These are phyloP conservation scores for Tethya wilhelma DNA, from an alignment of 37 sponge, comb jelly and placozoan species.

Conservation along the genomic window DNA sequence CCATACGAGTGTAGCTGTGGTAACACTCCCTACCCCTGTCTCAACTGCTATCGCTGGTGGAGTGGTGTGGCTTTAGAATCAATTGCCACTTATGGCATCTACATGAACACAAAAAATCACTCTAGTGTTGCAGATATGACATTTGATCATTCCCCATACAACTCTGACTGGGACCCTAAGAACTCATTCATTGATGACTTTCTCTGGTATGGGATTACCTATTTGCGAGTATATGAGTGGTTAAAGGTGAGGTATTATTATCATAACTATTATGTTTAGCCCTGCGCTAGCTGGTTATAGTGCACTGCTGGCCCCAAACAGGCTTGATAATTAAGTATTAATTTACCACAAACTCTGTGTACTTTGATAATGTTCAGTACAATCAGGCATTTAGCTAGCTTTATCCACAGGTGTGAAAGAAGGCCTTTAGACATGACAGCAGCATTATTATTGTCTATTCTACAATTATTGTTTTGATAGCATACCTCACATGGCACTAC, in stretches of 20 bases:
- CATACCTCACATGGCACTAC: neutral
- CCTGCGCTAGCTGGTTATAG: neutral
- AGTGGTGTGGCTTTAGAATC: slow-evolving; percentile 32
- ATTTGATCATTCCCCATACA: slow-evolving; percentile 50
- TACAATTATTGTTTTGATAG: neutral
- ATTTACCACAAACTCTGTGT: neutral
- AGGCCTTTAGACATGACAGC: no score
- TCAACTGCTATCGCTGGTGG: slow-evolving; percentile 60
- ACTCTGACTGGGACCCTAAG: slow-evolving; percentile 18
- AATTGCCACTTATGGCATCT: slow-evolving; percentile 39
- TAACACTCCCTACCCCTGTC: slow-evolving; percentile 3
- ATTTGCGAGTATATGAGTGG: slow-evolving; percentile 51
- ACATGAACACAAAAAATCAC: slow-evolving; percentile 15
- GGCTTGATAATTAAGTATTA: neutral
- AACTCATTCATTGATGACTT: slow-evolving; percentile 45
- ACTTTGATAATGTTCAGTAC: neutral
- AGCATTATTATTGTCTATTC: no score
- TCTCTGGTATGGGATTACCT: slow-evolving; percentile 58
- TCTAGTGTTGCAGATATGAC: slow-evolving; percentile 3
- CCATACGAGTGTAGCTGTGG: slow-evolving; percentile 11
- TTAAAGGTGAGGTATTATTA: slow-evolving; percentile 8
- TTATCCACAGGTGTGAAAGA: no score
- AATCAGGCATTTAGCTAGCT: no score
- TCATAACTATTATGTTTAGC: neutral
- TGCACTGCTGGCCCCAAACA: no score